A percentile compares a stretch with the other conserved stretches of the same genome.
Evolutionary conservation across 2,888 invertebrate genomes (phyloP).

Genomic region (Conomelus anceps): DNA sequence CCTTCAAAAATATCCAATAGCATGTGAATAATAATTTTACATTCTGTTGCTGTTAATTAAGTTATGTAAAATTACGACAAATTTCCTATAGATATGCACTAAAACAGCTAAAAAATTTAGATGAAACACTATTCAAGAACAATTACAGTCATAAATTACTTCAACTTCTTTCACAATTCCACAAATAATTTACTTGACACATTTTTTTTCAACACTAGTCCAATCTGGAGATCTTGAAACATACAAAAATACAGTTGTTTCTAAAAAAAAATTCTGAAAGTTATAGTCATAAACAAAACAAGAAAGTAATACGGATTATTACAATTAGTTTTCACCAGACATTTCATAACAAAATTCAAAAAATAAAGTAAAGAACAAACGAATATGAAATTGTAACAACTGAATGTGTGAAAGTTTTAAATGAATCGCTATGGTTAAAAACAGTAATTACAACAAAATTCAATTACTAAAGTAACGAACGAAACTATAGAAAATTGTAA

Average conservation of each 20-base stretch:
- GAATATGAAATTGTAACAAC: neutral
- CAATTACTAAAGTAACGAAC: no score
- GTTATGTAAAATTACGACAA: neutral
- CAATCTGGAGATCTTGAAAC: neutral
- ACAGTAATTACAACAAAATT: neutral
- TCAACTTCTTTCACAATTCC: no score
- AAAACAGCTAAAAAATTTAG: neutral
- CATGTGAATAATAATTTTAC: neutral
- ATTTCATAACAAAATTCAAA: neutral
- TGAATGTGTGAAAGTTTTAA: neutral
- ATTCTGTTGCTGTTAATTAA: neutral
- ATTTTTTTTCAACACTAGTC: neutral
- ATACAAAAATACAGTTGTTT: neutral
- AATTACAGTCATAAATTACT: neutral
- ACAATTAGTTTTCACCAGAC: neutral
- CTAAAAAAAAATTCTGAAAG: no score
- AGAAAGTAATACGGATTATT: neutral
- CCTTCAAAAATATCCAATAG: neutral
- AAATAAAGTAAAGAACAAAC: no score
- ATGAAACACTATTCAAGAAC: neutral
- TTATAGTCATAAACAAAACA: no score
- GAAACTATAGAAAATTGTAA: neutral
- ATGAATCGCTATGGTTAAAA: neutral
- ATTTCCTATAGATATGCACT: no score
- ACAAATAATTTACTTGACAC: neutral